A percentile compares a stretch with the other conserved stretches of the same genome.
phyloP scores from a whole-genome alignment of 2,113 vertebrate species.

The Hylia prasina region DNA sequence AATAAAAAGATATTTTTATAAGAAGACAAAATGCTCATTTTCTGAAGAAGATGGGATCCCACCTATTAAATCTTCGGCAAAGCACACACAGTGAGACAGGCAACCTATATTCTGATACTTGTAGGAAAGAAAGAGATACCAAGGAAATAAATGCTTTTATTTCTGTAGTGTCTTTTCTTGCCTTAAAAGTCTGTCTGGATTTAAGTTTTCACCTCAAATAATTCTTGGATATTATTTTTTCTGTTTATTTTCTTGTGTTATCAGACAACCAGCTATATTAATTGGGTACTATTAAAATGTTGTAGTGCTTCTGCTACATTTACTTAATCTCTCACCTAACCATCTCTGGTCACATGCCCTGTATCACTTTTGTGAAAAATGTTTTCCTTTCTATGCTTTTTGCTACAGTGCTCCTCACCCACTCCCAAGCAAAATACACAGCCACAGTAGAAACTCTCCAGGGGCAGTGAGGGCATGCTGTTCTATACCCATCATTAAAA shows the following conservation, averaged over 20 bases:
- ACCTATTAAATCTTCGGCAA: not conserved
- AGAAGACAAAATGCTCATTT: not conserved
- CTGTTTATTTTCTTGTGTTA: not conserved
- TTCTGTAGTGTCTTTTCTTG: not conserved
- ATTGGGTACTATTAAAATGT: not conserved
- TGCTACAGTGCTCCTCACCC: not conserved
- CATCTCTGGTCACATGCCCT: not conserved
- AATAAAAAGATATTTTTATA: not conserved
- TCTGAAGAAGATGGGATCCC: not conserved
- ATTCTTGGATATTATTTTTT: not conserved
- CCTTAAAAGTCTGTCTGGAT: not conserved
- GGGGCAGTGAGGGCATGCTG: not conserved
- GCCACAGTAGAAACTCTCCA: not conserved
- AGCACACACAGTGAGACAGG: not conserved
- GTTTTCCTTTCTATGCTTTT: not conserved
- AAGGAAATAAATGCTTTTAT: not conserved
- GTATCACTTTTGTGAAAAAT: not conserved
- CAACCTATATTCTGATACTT: not conserved
- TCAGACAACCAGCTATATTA: not conserved
- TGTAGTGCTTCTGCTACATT: fast-evolving
- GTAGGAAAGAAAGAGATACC: not conserved
- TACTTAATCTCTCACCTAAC: not conserved
- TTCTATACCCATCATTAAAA: not conserved
- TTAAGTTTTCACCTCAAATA: not conserved
- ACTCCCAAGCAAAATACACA: not conserved